Evolutionary conservation across 2,888 invertebrate genomes (phyloP).

Genomic region (Iphiclides podalirius): DNA sequence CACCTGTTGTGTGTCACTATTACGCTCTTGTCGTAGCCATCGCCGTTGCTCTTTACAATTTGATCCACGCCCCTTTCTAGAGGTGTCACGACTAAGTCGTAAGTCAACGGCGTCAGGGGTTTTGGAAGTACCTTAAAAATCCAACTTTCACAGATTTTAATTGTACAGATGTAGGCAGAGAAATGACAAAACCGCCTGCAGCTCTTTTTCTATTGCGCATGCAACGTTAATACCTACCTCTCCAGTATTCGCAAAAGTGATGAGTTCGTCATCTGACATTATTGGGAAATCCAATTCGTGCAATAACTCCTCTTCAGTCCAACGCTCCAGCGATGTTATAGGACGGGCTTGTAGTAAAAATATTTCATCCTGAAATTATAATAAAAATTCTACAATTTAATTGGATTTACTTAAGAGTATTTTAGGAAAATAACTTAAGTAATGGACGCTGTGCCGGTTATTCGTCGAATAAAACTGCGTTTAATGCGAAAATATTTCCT

Average conservation of each 20-base stretch:
- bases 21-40: conserved; percentile 40
- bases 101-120: conserved; percentile 77
- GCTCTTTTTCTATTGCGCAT: too few relatives aligned
- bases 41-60: conserved; percentile 33
- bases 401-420: not conserved
- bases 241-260: conserved; percentile 87
- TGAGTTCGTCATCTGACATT: conserved; percentile 82
- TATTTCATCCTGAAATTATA: conserved; percentile 66
- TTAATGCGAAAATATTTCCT: too few relatives aligned
- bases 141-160: not conserved
- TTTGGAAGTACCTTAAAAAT: conserved; percentile 81
- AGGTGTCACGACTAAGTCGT: conserved; percentile 53
- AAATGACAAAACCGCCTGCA: too few relatives aligned
- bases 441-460: too few relatives aligned
- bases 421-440: too few relatives aligned
- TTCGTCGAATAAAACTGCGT: too few relatives aligned
- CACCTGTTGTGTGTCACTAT: conserved; percentile 52
- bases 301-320: conserved; percentile 88
- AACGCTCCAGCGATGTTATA: conserved; percentile 85
- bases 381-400: not conserved
- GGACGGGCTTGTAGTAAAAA: conserved; percentile 89
- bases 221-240: conserved; percentile 81
- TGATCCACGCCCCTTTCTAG: conserved; percentile 39
- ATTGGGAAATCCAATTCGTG: conserved; percentile 88
- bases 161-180: too few relatives aligned